phyloP scores from a whole-genome alignment of 2,888 invertebrate genomes.

The Lapara coniferarum region DNA sequence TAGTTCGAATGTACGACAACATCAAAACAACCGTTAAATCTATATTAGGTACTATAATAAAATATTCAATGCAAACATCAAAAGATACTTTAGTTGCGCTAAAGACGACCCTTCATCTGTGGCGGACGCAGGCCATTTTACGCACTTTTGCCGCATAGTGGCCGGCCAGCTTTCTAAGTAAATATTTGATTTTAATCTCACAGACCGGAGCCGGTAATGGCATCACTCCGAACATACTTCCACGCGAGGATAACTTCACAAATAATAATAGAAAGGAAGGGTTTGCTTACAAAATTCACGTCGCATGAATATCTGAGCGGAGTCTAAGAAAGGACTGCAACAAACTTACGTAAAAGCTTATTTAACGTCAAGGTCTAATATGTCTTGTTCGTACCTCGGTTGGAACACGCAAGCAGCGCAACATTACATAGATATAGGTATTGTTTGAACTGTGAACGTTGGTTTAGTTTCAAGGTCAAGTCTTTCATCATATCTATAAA shows the following conservation, averaged over 20 bases:
- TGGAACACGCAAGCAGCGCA: background rate
- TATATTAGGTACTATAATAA: slow-evolving; percentile 27
- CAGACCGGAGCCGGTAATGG: slow-evolving; percentile 42
- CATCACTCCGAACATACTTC: slow-evolving; percentile 48
- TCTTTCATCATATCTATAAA: slow-evolving; percentile 20
- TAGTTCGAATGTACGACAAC: background rate
- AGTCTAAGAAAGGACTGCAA: slow-evolving; percentile 20
- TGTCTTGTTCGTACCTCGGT: background rate
- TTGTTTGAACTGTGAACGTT: background rate
- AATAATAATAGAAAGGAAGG: slow-evolving; percentile 48
- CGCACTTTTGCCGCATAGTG: slow-evolving; percentile 27
- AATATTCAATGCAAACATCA: slow-evolving; percentile 37
- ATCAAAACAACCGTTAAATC: background rate
- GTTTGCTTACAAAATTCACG: slow-evolving; percentile 42
- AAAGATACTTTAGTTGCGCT: slow-evolving; percentile 34
- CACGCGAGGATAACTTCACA: slow-evolving; percentile 44
- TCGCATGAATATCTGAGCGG: slow-evolving; percentile 39
- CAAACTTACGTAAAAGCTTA: background rate
- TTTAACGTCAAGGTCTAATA: background rate
- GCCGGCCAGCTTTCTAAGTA: slow-evolving; percentile 42
- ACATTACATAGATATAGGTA: too few species aligned
- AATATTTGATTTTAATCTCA: slow-evolving; percentile 59
- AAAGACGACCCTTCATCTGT: slow-evolving; percentile 33
- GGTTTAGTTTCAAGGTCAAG: background rate
- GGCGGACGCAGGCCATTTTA: slow-evolving; percentile 28